phyloP scores from a whole-genome alignment of 1,140 invertebrate species.

The Maniola jurtina region DNA sequence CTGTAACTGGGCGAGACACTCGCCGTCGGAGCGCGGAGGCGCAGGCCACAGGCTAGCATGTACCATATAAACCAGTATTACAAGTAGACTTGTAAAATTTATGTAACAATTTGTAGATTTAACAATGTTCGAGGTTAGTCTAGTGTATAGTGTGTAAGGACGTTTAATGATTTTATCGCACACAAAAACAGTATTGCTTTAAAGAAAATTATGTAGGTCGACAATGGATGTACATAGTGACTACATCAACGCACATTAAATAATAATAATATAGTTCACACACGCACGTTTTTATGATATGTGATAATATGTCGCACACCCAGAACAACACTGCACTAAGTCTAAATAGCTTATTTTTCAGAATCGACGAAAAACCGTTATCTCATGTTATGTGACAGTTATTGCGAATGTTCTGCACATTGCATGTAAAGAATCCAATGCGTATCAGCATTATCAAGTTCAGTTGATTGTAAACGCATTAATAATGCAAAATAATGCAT shows the following conservation, averaged over 20 bases:
- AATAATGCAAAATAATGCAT: no score
- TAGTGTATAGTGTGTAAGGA: constrained; percentile 27
- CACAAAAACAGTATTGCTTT: constrained; percentile 36
- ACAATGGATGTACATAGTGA: constrained; percentile 36
- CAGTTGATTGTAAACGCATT: no score
- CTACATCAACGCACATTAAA: constrained; percentile 32
- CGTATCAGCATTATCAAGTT: no score
- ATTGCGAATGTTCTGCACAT: no score
- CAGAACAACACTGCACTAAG: no score
- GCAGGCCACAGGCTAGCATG: constrained; percentile 19
- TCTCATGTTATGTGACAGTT: no score
- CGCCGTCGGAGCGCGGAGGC: constrained; percentile 37
- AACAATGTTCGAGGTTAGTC: constrained; percentile 28
- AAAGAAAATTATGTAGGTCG: constrained; percentile 25
- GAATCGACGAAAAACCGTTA: no score
- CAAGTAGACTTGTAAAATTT: constrained; percentile 25
- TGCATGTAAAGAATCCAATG: no score
- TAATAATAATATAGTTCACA: constrained; percentile 30
- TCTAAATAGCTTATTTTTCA: no score
- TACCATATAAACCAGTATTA: constrained; percentile 15
- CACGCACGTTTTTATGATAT: constrained; percentile 26
- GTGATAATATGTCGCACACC: constrained; percentile 28
- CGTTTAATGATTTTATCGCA: constrained; percentile 37
- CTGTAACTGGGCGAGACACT: constrained; percentile 64
- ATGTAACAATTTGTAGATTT: constrained; percentile 29